A percentile compares a stretch with the other conserved stretches of the same genome.
Conservation (phyloP, 2,888 invertebrate genomes). For the Dasypolia templi region DNA sequence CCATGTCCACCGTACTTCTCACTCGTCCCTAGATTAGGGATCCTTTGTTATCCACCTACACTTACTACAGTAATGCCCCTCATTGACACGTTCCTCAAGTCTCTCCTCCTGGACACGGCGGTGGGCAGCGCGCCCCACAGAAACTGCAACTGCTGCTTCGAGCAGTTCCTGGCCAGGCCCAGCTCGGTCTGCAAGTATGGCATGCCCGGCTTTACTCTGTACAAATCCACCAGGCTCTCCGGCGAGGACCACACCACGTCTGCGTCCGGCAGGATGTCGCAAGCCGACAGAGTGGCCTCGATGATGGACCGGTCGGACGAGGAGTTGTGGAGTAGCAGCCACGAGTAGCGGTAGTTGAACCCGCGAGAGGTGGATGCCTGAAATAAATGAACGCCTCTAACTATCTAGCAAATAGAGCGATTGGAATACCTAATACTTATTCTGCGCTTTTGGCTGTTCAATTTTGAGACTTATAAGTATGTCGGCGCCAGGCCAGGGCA, state of each 20-base stretch:
- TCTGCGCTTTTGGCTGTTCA: background rate
- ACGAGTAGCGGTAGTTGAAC: conserved; percentile 80
- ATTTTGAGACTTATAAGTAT: background rate
- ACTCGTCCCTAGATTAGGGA: background rate
- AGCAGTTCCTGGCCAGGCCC: conserved; percentile 58
- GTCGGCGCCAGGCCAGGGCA: too few species aligned
- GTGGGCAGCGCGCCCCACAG: conserved; percentile 74
- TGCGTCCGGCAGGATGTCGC: conserved; percentile 79
- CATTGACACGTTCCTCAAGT: conserved; percentile 76
- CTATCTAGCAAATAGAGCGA: background rate
- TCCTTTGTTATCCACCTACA: background rate
- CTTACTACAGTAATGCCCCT: conserved; percentile 78
- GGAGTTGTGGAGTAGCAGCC: conserved; percentile 78
- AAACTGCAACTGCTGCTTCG: conserved; percentile 58
- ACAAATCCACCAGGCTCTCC: conserved; percentile 76
- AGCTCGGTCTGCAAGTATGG: conserved; percentile 69
- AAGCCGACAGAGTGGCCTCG: conserved; percentile 63
- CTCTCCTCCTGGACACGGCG: conserved; percentile 75
- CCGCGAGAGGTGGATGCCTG: conserved; percentile 81
- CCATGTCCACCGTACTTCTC: background rate
- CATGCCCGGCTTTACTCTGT: conserved; percentile 72
- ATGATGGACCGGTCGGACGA: conserved; percentile 65
- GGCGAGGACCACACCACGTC: conserved; percentile 79
- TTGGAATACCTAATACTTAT: background rate
- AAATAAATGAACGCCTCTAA: conserved; percentile 7